phyloP scores from a whole-genome alignment of 2,113 vertebrate species.

The Microtus montanus region DNA sequence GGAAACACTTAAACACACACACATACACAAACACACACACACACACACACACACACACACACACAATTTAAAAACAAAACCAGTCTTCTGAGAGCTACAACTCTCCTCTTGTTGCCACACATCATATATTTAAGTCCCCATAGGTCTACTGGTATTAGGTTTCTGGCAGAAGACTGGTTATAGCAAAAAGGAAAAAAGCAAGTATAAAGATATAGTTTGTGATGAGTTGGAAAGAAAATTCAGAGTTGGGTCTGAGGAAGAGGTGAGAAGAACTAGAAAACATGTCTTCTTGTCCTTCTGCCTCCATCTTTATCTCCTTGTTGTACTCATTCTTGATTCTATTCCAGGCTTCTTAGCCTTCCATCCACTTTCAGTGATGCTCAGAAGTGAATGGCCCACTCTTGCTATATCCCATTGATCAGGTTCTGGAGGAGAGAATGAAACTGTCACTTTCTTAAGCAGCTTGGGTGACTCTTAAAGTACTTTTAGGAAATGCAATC shows the following conservation, averaged over 20 bases:
- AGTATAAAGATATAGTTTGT: neutral
- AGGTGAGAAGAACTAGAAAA: neutral
- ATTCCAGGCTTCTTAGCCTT: neutral
- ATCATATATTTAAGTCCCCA: neutral
- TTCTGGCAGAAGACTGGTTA: neutral
- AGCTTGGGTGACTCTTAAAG: neutral
- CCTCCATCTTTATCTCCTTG: neutral
- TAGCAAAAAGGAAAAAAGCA: constrained; percentile 28
- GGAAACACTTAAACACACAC: neutral
- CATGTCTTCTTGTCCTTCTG: neutral
- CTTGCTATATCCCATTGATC: neutral
- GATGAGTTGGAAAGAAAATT: neutral
- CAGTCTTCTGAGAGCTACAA: neutral
- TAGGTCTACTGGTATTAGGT: neutral
- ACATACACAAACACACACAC: neutral
- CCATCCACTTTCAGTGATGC: neutral
- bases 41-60: too few relatives aligned
- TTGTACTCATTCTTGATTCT: neutral
- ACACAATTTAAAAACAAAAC: neutral
- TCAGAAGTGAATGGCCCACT: neutral
- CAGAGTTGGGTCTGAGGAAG: neutral
- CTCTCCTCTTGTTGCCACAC: neutral
- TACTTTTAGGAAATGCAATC: neutral
- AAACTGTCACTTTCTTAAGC: neutral
- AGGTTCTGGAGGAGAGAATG: neutral